Base-by-base conservation (phyloP, 2,113 vertebrate genomes). In the Hypomesus transpacificus region DNA sequence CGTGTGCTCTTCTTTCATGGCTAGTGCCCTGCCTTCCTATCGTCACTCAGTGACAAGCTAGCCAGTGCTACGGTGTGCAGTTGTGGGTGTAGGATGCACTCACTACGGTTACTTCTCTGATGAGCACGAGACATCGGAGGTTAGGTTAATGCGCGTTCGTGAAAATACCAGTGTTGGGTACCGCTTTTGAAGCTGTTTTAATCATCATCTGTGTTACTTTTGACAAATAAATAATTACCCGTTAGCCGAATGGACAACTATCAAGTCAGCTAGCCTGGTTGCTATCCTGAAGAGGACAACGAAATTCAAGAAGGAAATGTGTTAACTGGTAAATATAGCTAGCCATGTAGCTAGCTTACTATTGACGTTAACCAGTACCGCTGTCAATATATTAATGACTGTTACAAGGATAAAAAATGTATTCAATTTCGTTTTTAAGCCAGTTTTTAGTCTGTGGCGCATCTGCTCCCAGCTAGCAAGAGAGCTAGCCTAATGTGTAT, bases 191-290 rank as follows among this genome's bases (percentile, higher is more conserved):
- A 64, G 68, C 75, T 46, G 77, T 60, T 75, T 65, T 76, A 85
- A 76, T 84, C 81, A 85, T 75, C 72, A 81, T 58, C 69, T 59
- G 54, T 73, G 28, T n/a, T 66, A 64, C 24, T 51, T 31, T 65
- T 63, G 26, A 46, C 51, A 21, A 51, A 64, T 73, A 74, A 20
- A 21, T 7, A 52, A 82, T 62, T 63, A 20, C 70, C 87, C 9
- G 9, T 9, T 46, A 56, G 53, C 16, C 14, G 69, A 79, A 91
- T 91, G 90, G 87, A 80, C 83, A 80, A 79, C 79, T 82, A 76
- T 71, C 68, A 67, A 86, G 87, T 80, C 85, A 90, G 85, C 82
- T 67, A 65, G 61, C 34, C 39, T 39, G 56, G 64, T 74, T 64
- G 68, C 67, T 61, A 34, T 80, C 76, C 52, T 14, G 76, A 82